Evolutionary conservation across 2,113 vertebrate species (phyloP).

Genomic region (Alligator mississippiensis): DNA sequence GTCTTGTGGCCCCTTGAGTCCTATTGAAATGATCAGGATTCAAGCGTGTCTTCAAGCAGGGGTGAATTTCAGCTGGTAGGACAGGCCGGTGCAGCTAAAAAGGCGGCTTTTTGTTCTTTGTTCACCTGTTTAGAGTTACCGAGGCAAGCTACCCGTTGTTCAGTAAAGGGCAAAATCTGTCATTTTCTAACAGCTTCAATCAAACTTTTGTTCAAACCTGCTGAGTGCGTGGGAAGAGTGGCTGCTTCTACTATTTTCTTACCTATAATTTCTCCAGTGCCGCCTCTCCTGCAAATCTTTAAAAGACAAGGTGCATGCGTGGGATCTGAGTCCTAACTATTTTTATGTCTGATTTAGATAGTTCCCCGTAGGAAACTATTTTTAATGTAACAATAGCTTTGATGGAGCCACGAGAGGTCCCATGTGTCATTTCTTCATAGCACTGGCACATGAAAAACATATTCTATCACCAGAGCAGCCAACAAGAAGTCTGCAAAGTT

Average conservation of each 20-base stretch:
- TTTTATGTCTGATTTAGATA: not conserved
- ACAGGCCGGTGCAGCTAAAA: not conserved
- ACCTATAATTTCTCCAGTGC: not conserved
- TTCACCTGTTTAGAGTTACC: not conserved
- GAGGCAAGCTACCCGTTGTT: not conserved
- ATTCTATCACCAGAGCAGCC: not conserved
- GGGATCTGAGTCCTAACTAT: not conserved
- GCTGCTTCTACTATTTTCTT: not conserved
- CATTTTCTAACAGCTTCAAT: not conserved
- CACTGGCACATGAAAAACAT: not conserved
- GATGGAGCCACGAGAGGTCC: not conserved
- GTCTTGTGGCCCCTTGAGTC: not conserved
- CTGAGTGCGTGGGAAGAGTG: not conserved
- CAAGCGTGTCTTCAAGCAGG: not conserved
- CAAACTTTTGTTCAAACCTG: not conserved
- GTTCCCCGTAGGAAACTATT: not conserved
- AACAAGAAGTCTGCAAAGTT: not conserved
- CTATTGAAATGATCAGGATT: not conserved
- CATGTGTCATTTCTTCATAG: not conserved
- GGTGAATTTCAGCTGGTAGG: not conserved
- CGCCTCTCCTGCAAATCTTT: not conserved
- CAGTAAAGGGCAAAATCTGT: not conserved
- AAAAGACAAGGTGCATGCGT: not conserved
- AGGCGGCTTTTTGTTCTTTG: too few species aligned
- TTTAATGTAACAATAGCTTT: not conserved